Evolutionary conservation across 1,140 invertebrate genomes (phyloP).

Genomic region (Acromyrmex charruanus): DNA sequence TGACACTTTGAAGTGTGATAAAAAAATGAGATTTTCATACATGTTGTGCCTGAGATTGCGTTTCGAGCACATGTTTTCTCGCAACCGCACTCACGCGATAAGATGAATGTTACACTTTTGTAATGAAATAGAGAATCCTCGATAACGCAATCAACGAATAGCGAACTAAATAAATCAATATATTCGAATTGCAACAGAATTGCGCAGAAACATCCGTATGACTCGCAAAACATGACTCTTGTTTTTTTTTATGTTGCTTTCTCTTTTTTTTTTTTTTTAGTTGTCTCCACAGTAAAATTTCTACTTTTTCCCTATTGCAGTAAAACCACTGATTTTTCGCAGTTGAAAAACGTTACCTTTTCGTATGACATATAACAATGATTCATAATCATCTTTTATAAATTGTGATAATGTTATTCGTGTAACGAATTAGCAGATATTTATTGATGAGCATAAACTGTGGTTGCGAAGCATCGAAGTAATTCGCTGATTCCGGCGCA

Average conservation of each 20-base stretch:
- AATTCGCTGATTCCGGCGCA: slow-evolving; percentile 23
- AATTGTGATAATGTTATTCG: slow-evolving; percentile 4
- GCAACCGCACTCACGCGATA: neutral
- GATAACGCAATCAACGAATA: slow-evolving; percentile 20
- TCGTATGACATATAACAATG: neutral
- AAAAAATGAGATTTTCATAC: neutral
- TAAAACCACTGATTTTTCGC: slow-evolving; percentile 23
- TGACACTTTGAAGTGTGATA: neutral
- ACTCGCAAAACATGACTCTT: neutral
- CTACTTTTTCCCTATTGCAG: neutral
- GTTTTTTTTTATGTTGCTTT: slow-evolving; percentile 9
- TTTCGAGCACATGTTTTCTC: neutral
- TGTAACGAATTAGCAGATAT: slow-evolving; percentile 22
- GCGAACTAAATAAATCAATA: slow-evolving; percentile 42
- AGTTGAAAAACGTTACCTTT: slow-evolving; percentile 1
- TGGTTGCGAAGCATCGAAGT: slow-evolving; percentile 29
- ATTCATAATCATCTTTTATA: neutral
- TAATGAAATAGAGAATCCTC: slow-evolving; percentile 17
- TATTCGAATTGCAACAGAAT: slow-evolving; percentile 25
- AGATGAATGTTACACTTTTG: neutral
- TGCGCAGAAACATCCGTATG: neutral
- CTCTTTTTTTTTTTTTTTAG: neutral
- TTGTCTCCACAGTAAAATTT: neutral
- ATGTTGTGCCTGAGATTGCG: neutral
- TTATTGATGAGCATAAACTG: neutral